phyloP scores from a whole-genome alignment of 2,113 vertebrate genomes.

The Sardina pilchardus region DNA sequence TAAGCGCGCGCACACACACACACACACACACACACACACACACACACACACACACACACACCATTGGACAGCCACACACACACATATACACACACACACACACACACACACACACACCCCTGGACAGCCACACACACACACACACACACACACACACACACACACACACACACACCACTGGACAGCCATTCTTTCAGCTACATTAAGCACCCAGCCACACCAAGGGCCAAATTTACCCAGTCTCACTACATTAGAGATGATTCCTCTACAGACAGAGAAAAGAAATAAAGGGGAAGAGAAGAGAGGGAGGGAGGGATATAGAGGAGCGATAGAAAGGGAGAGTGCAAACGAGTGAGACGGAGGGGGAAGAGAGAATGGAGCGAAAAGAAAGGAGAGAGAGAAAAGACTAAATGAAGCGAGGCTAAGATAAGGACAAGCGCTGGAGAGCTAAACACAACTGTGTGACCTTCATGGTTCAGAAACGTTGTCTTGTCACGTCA shows the following conservation, averaged over 20 bases:
- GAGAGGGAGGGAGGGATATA: background rate
- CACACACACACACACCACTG: constrained; percentile 21
- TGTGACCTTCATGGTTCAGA: background rate
- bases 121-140: background rate
- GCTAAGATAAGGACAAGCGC: background rate
- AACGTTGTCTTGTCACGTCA: background rate
- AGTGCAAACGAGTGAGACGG: background rate
- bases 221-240: constrained; percentile 60
- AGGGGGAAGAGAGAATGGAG: background rate
- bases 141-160: constrained; percentile 19
- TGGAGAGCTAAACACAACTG: background rate
- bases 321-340: background rate
- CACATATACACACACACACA: background rate
- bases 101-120: constrained; percentile 39
- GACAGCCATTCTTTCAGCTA: constrained; percentile 59
- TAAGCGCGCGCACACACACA: background rate
- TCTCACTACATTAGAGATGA: constrained; percentile 62
- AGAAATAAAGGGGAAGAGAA: background rate
- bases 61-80: background rate
- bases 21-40: background rate
- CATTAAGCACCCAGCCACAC: constrained; percentile 61
- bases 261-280: constrained; percentile 35
- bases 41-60: constrained; percentile 37
- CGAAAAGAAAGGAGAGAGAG: background rate
- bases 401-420: background rate